Evolutionary conservation across 2,113 vertebrate species (phyloP).

Genomic region (Lasiurus borealis): DNA sequence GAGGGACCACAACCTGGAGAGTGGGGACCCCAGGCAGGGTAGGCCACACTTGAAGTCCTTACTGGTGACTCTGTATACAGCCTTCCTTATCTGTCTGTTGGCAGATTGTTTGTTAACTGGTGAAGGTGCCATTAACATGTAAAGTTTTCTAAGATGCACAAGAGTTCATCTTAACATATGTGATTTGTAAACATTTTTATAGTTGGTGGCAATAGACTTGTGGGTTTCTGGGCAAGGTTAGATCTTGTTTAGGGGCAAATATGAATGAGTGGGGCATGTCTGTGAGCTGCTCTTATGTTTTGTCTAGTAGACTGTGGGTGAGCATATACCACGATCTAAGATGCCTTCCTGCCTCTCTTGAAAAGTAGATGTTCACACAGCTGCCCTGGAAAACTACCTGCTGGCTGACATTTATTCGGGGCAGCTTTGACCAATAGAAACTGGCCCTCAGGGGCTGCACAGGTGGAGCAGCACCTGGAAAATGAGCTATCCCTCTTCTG

Average conservation of each 20-base stretch:
- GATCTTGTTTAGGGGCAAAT: not conserved
- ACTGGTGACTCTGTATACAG: rapidly evolving
- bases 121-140: not conserved
- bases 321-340: not conserved
- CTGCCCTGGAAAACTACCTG: not conserved
- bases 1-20: not conserved
- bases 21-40: not conserved
- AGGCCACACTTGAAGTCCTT: not conserved
- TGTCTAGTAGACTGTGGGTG: too few relatives aligned
- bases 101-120: not conserved
- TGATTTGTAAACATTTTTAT: not conserved
- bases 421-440: not conserved
- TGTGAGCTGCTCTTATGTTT: too few relatives aligned
- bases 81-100: not conserved
- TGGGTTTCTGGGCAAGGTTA: not conserved
- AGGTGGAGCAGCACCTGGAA: not conserved
- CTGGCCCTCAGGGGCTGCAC: not conserved
- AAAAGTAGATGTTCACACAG: not conserved
- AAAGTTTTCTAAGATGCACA: not conserved
- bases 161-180: not conserved
- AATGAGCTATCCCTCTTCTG: not conserved
- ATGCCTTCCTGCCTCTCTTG: not conserved
- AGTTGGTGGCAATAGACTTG: not conserved
- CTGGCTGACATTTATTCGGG: not conserved
- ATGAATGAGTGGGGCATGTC: rapidly evolving